Base-by-base conservation (phyloP, 2,797 vertebrate species). In the Lithobates pipiens region DNA sequence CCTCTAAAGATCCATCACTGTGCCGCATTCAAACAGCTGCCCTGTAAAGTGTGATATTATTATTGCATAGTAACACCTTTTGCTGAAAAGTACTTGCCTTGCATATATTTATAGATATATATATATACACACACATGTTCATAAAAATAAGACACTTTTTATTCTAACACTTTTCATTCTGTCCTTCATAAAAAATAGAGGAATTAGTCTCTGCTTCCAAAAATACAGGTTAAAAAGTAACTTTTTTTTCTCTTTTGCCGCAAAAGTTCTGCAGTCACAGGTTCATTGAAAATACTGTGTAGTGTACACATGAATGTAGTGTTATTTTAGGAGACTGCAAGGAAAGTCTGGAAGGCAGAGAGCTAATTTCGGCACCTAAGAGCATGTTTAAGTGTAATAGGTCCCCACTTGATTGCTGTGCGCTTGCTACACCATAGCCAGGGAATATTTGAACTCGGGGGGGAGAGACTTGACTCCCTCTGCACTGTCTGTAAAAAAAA, bases 41-140 rank as follows among this genome's bases (percentile, higher is more conserved):
- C 75, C 90, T 90, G 86, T 88, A 89, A 91, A 39, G 91, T 68
- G 89, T 89, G 91, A 91, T 88, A 93, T 71, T 91, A 89, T 89
- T 87, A 91, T 90, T 93, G 93, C 94, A 93, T 91, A 93, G 93
- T 92, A 83, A 90, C 91, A 93, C 91, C 92, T 92, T 90, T 90
- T 9, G 89, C 88, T 86, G 89, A 89, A 63, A 88, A 10, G 50
- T 46, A 71, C 46, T 69, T 15, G 39, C 46, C 50, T 73, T 77
- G 89, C 79, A 0, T 89, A 92, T 88, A 89, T 90, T 46, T 34
- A 75, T 78, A n/a, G n/a, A n/a, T n/a, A 87, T 77, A 0, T 89
- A 91, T 90, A 32, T 32, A 32, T 32, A 89, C 89, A 91, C 89
- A 92, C 84, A 90, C n/a, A 25, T 65, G 21, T 77, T 39, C 39